Percentiles rank a stretch among this genome's conserved stretches.
Evolutionary conservation across 2,888 invertebrate genomes (phyloP).

Genomic region (Cephus rjabovi): DNA sequence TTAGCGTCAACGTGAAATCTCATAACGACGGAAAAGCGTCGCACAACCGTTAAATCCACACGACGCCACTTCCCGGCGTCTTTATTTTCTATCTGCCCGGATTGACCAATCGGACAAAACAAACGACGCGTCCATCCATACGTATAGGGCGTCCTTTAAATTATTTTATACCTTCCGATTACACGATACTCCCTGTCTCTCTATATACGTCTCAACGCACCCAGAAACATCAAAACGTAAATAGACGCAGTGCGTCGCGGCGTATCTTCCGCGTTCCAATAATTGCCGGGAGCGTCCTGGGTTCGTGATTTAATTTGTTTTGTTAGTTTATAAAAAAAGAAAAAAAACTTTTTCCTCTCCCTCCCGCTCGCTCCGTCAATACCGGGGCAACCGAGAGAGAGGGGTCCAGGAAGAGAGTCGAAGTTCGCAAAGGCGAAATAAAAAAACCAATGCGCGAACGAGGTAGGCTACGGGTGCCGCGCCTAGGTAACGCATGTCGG

Average conservation of each 20-base stretch:
- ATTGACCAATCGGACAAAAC: too few relatives aligned
- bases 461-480: conserved; percentile 47
- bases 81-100: too few relatives aligned
- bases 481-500: conserved; percentile 47
- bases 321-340: background rate
- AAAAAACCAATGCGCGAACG: conserved; percentile 44
- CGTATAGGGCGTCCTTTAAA: too few relatives aligned
- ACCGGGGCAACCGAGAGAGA: too few relatives aligned
- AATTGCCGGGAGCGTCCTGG: conserved; percentile 43
- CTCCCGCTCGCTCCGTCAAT: background rate
- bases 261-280: conserved; percentile 55
- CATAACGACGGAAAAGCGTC: conserved; percentile 7
- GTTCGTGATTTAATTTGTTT: conserved; percentile 13
- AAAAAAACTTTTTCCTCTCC: background rate
- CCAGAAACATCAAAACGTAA: conserved; percentile 41
- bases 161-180: too few relatives aligned
- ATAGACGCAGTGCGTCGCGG: conserved; percentile 42
- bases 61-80: conserved; percentile 17
- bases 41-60: conserved; percentile 20
- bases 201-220: too few relatives aligned
- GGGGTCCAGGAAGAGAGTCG: conserved; percentile 1
- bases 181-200: too few relatives aligned
- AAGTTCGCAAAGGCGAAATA: conserved; percentile 5
- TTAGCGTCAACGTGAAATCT: background rate
- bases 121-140: too few relatives aligned